Percentiles rank a stretch among this genome's conserved stretches.
phyloP scores from a whole-genome alignment of 2,888 invertebrate genomes.

The Platycheirus albimanus region DNA sequence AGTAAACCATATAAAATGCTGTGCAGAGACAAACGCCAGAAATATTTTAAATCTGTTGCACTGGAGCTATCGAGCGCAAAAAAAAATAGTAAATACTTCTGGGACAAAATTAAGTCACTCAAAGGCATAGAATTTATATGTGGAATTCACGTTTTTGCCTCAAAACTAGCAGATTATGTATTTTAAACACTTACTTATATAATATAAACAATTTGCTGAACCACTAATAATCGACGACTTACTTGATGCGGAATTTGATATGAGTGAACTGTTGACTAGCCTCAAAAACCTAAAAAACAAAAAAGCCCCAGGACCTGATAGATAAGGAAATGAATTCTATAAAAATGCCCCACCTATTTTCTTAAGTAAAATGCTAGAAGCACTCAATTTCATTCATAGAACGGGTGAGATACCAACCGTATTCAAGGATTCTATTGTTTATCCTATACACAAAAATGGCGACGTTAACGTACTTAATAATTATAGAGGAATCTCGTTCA shows the following conservation, averaged over 20 bases:
- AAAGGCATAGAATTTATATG: background rate
- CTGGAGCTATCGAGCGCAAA: background rate
- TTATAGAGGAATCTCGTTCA: background rate
- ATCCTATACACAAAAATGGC: background rate
- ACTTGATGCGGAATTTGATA: too few species aligned
- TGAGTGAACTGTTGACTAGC: too few species aligned
- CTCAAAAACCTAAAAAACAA: too few species aligned
- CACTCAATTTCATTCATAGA: too few species aligned
- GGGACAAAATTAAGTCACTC: background rate
- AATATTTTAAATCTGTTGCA: background rate
- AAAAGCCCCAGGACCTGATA: too few species aligned
- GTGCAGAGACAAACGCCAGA: background rate
- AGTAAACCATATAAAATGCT: constrained; percentile 6
- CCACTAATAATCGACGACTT: too few species aligned
- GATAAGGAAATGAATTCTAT: too few species aligned
- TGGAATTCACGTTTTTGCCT: constrained; percentile 1
- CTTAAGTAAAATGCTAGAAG: background rate
- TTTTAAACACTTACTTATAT: too few species aligned
- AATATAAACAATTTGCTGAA: too few species aligned
- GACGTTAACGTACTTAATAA: background rate
- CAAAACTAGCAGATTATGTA: too few species aligned
- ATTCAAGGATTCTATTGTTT: background rate
- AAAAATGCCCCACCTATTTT: too few species aligned
- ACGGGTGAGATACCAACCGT: too few species aligned
- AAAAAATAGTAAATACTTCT: background rate